These are phyloP conservation scores for Maconellicoccus hirsutus DNA, from an alignment of 1,140 invertebrate species.

Conservation along the genomic window DNA sequence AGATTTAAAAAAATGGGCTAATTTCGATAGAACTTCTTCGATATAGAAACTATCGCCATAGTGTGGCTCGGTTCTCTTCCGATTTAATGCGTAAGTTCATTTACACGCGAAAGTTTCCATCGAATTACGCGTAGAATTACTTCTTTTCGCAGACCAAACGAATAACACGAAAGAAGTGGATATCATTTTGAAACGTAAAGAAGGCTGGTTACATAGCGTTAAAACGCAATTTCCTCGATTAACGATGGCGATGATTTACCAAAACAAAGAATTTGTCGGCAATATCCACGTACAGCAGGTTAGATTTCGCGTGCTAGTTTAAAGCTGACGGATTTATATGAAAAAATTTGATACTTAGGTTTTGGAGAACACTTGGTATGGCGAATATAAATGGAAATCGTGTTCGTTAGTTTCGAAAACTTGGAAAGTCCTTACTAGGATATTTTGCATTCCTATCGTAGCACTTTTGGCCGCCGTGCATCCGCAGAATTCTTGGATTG, in stretches of 20 bases:
- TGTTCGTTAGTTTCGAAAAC: not conserved
- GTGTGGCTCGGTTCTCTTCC: not conserved
- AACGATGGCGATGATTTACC: constrained; percentile 54
- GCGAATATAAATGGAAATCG: not conserved
- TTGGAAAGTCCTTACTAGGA: not conserved
- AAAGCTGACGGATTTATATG: no score
- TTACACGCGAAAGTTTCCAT: no score
- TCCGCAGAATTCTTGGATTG: not conserved
- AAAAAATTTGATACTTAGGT: not conserved
- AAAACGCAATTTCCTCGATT: constrained; percentile 45
- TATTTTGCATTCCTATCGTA: not conserved
- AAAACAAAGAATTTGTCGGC: constrained; percentile 61
- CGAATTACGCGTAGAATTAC: no score
- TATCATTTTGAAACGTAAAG: constrained; percentile 43
- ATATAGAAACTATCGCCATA: not conserved
- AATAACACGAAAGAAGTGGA: constrained; percentile 48
- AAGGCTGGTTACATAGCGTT: constrained; percentile 34
- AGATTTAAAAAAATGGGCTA: not conserved
- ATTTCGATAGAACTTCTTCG: not conserved
- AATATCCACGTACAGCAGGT: constrained; percentile 58
- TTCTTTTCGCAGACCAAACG: no score
- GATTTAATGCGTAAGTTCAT: not conserved
- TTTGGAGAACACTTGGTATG: not conserved
- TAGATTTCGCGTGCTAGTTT: no score
- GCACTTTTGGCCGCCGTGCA: not conserved